Evolutionary conservation across 2,888 invertebrate species (phyloP).

Genomic region (Harmothoe impar): DNA sequence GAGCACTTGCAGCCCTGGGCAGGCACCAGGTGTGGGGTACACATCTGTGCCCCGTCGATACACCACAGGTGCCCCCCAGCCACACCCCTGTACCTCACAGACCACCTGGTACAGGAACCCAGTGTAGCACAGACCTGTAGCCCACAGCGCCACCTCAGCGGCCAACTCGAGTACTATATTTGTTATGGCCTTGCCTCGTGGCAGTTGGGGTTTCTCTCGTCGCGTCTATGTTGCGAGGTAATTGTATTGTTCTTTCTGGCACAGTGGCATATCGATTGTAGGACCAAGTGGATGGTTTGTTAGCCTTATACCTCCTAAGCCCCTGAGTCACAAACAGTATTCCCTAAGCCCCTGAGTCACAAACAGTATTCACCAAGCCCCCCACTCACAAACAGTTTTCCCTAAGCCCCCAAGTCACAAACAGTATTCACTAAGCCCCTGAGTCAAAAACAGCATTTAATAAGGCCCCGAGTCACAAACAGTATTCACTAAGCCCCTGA

Average conservation of each 20-base stretch:
- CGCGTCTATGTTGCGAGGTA: background rate
- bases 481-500: no score
- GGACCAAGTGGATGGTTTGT: background rate
- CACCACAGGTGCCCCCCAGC: background rate
- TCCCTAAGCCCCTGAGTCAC: no score
- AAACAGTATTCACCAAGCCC: no score
- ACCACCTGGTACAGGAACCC: no score
- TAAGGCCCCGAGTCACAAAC: no score
- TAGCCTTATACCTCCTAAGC: background rate
- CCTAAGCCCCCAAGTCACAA: no score
- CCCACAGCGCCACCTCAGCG: conserved; percentile 11
- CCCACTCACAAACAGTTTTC: no score
- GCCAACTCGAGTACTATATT: background rate
- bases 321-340: no score
- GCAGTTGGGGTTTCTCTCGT: background rate
- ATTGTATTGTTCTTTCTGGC: background rate
- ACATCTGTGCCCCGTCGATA: background rate
- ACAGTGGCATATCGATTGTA: background rate
- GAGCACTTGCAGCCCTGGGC: background rate
- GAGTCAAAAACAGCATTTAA: no score
- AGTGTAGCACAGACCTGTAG: background rate
- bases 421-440: no score
- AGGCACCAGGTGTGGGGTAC: background rate
- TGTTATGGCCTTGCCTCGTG: no score
- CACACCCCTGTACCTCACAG: background rate